These are phyloP conservation scores for Astreopora myriophthalma DNA, from an alignment of 64 coral and sea anemone species.

Conservation along the genomic window DNA sequence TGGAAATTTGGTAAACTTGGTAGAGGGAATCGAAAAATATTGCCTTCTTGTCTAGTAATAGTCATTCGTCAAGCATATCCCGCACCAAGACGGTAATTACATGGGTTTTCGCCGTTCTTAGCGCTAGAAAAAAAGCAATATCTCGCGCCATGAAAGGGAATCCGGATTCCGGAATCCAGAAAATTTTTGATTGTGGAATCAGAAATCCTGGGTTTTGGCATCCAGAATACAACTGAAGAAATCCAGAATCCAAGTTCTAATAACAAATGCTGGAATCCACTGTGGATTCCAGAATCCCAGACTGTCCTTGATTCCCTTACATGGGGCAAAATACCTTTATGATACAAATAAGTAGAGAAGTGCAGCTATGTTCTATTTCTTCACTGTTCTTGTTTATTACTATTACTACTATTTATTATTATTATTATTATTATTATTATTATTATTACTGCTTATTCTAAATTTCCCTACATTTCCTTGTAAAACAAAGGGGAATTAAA, in stretches of 20 bases:
- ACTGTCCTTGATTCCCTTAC: background rate
- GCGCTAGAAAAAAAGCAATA: background rate
- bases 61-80: background rate
- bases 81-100: slow-evolving; percentile 19
- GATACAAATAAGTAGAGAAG: background rate
- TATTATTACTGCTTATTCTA: background rate
- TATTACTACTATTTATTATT: background rate
- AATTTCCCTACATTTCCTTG: background rate
- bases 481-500: too few species aligned
- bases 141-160: too few species aligned
- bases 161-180: too few species aligned
- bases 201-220: too few species aligned
- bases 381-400: background rate
- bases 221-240: too few species aligned
- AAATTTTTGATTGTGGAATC: too few species aligned
- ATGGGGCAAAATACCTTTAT: background rate
- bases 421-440: background rate
- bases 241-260: background rate
- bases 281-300: background rate
- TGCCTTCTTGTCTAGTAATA: slow-evolving; percentile 4
- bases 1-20: slow-evolving; percentile 37
- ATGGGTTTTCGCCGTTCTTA: slow-evolving; percentile 15
- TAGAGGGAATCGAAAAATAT: background rate
- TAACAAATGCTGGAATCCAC: background rate
- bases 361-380: background rate